A percentile compares a stretch with the other conserved stretches of the same genome.
phyloP scores from a whole-genome alignment of 2,888 invertebrate species.

The Tetragonisca angustula region DNA sequence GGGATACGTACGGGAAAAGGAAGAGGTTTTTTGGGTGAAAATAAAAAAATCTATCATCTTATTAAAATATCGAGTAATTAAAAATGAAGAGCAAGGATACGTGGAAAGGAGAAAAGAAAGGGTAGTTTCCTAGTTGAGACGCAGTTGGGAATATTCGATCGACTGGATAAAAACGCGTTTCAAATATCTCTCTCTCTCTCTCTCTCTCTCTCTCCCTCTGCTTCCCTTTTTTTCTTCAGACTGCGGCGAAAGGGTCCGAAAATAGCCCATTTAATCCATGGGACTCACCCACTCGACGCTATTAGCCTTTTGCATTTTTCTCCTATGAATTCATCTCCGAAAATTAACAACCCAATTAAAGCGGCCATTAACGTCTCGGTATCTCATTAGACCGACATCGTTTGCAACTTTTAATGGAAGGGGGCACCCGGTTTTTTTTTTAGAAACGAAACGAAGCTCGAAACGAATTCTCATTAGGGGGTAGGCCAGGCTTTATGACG shows the following conservation, averaged over 20 bases:
- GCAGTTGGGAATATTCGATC: slow-evolving; percentile 27
- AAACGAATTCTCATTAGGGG: slow-evolving; percentile 67
- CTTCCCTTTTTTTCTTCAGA: not conserved
- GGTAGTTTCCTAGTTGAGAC: slow-evolving; percentile 20
- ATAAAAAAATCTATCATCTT: not conserved
- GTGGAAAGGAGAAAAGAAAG: not conserved
- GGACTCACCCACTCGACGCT: slow-evolving; percentile 74
- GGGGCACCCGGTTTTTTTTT: slow-evolving; percentile 70
- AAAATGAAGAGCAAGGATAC: not conserved
- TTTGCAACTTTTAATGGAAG: slow-evolving; percentile 79
- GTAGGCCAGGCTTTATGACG: slow-evolving; percentile 59
- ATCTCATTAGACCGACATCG: slow-evolving; percentile 79
- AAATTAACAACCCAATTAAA: slow-evolving; percentile 83
- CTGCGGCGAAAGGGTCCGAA: slow-evolving; percentile 64
- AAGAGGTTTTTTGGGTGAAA: not conserved
- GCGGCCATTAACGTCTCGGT: slow-evolving; percentile 80
- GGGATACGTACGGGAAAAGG: not conserved
- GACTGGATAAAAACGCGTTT: slow-evolving; percentile 51
- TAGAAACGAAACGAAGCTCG: slow-evolving; percentile 31
- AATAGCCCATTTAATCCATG: slow-evolving; percentile 78
- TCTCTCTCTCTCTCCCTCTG: not conserved
- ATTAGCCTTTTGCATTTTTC: slow-evolving; percentile 79
- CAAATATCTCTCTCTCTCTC: not conserved
- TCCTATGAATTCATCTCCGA: slow-evolving; percentile 81
- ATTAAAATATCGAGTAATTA: not conserved